Evolutionary conservation across 2,113 vertebrate species (phyloP).

Genomic region (Ceratotherium simum): DNA sequence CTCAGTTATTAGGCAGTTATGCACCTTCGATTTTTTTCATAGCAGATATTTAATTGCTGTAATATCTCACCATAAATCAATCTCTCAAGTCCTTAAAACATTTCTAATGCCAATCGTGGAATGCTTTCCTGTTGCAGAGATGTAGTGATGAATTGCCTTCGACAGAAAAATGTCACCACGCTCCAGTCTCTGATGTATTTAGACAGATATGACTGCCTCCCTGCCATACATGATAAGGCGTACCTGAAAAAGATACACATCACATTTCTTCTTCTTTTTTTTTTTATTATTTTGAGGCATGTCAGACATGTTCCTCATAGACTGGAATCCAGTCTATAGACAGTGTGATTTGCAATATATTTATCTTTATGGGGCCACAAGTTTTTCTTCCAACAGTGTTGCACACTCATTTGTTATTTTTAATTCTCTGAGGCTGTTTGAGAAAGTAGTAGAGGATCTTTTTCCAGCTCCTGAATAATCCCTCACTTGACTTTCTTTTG

Average conservation of each 20-base stretch:
- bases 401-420: conserved; percentile 29
- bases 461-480: not conserved
- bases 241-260: not conserved
- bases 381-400: not conserved
- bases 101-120: conserved; percentile 8
- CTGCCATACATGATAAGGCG: not conserved
- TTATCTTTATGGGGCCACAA: not conserved
- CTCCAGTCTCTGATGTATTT: not conserved
- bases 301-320: not conserved
- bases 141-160: conserved; percentile 36
- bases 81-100: conserved; percentile 10
- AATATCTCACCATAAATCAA: conserved; percentile 43
- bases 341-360: not conserved
- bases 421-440: conserved; percentile 1
- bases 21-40: not conserved
- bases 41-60: not conserved
- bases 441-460: not conserved
- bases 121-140: not conserved
- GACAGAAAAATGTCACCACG: conserved; percentile 36
- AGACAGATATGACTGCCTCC: conserved; percentile 22
- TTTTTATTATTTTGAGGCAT: not conserved
- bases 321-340: not conserved
- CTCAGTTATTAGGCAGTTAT: not conserved
- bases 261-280: not conserved
- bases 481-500: conserved; percentile 7